Percentiles rank a stretch among this genome's conserved stretches.
phyloP scores from a whole-genome alignment of 2,797 vertebrate species.

The Hippopotamyrus pictus region DNA sequence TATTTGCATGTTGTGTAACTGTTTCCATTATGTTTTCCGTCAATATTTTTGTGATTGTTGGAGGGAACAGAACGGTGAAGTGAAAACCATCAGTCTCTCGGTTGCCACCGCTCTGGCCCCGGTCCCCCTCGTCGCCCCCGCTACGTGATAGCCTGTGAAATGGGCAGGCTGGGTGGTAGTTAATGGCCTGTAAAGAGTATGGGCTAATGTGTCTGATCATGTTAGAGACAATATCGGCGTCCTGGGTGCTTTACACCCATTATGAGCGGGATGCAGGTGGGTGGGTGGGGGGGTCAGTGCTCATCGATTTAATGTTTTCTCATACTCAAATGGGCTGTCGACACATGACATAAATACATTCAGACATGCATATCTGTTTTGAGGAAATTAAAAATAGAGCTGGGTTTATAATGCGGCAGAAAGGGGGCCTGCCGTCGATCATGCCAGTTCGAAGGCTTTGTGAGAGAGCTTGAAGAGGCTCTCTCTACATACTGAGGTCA shows the following conservation, averaged over 20 bases:
- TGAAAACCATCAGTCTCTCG: slow-evolving; percentile 10
- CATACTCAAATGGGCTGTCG: background rate
- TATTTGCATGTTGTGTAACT: slow-evolving; percentile 18
- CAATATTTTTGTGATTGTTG: background rate
- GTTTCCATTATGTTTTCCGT: background rate
- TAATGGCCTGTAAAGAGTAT: slow-evolving; percentile 19
- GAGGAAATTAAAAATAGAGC: background rate
- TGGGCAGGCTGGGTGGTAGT: background rate
- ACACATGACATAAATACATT: background rate
- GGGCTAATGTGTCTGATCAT: slow-evolving; percentile 26
- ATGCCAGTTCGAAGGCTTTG: background rate
- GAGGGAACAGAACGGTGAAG: background rate
- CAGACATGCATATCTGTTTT: background rate
- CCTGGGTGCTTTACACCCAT: background rate
- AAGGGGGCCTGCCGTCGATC: background rate
- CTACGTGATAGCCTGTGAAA: slow-evolving; percentile 9
- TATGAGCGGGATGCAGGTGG: background rate
- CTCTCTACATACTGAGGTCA: background rate
- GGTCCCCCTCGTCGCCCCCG: background rate
- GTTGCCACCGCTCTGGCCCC: background rate
- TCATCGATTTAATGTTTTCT: slow-evolving; percentile 10
- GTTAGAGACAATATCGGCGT: slow-evolving; percentile 11
- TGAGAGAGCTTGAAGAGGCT: background rate
- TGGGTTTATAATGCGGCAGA: background rate
- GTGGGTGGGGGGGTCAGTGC: background rate